A percentile compares a stretch with the other conserved stretches of the same genome.
phyloP scores from a whole-genome alignment of 2,888 invertebrate genomes.

The Megastigmus dorsalis region DNA sequence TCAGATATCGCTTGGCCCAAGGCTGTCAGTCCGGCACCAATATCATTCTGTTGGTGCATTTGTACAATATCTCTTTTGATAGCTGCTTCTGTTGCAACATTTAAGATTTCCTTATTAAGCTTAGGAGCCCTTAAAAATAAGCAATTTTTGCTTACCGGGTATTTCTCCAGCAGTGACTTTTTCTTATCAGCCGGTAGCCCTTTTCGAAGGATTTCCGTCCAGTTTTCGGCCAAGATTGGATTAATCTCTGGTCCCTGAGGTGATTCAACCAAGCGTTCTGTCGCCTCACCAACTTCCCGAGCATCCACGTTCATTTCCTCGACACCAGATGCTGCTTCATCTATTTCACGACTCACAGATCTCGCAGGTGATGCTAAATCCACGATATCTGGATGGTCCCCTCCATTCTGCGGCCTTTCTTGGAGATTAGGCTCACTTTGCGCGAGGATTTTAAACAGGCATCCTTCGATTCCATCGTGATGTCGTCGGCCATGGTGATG shows the following conservation, averaged over 20 bases:
- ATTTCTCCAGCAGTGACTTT: slow-evolving; percentile 36
- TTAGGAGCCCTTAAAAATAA: slow-evolving; percentile 17
- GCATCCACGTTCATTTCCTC: not conserved
- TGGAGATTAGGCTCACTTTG: slow-evolving; percentile 9
- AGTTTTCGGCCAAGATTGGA: slow-evolving; percentile 31
- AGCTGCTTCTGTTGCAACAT: not conserved
- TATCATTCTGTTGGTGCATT: slow-evolving; percentile 32
- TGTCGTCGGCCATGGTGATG: not conserved
- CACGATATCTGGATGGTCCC: not conserved
- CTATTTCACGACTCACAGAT: not conserved
- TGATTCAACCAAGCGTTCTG: no score
- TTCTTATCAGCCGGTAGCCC: slow-evolving; percentile 34
- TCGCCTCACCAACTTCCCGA: not conserved
- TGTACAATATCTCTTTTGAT: slow-evolving; percentile 28
- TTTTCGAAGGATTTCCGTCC: slow-evolving; percentile 31
- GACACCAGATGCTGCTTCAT: not conserved
- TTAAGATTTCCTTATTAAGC: slow-evolving; percentile 44
- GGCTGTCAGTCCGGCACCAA: slow-evolving; percentile 49
- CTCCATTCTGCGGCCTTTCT: not conserved
- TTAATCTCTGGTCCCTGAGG: slow-evolving; percentile 31
- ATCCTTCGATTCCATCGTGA: not conserved
- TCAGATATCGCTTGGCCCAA: slow-evolving; percentile 30
- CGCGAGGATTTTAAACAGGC: not conserved
- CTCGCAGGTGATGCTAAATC: not conserved
- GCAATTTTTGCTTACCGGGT: slow-evolving; percentile 36